Base-by-base conservation (phyloP, 2,113 vertebrate genomes). In the Willisornis vidua region DNA sequence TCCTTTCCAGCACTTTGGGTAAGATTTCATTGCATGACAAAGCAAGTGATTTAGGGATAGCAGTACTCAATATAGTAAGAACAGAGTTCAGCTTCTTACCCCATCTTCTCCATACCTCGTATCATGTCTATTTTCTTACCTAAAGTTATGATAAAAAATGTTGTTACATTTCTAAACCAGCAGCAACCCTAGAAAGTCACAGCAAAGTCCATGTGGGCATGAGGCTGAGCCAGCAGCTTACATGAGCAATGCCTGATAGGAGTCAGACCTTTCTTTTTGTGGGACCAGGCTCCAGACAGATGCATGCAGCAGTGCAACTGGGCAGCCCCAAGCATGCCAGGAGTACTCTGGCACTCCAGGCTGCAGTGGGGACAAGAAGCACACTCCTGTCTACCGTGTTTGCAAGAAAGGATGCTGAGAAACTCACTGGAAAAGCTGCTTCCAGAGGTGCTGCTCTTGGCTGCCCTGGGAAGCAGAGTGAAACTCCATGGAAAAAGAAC, bases 331-430 rank as follows among this genome's bases (percentile, higher is more conserved):
- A 48, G 45, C 12, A 7, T 3, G 9, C 67, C 7, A 5, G 55
- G 28, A n/a, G 35, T 55, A 46, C 11, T 4, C 48, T 58, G 48
- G 28, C 4, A 3, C 33, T 78, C 15, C 41, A 73, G 31, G 11
- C 29, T 41, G 10, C 41, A 24, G 15, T 3, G 1, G 1, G 20
- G 18, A 65, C 35, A 71, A 79, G 67, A 62, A 88, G 48, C 4
- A 12, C 15, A 3, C 7, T 35, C 22, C 14, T 10, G 12, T 29
- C 57, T 58, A 8, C 58, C 33, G 2, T 0, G 0, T 9, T 26
- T 37, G 29, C 10, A 24, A 37, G 70, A 45, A 70, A 54, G 16
- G 35, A 8, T 1, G 1, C 29, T 28, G 41, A 71, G 65, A 22
- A 66, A 4, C 28, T 86, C 3, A 1, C 22, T 2, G 2, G 25